Conservation (phyloP, 2,113 vertebrate species). For the Entosphenus tridentatus region DNA sequence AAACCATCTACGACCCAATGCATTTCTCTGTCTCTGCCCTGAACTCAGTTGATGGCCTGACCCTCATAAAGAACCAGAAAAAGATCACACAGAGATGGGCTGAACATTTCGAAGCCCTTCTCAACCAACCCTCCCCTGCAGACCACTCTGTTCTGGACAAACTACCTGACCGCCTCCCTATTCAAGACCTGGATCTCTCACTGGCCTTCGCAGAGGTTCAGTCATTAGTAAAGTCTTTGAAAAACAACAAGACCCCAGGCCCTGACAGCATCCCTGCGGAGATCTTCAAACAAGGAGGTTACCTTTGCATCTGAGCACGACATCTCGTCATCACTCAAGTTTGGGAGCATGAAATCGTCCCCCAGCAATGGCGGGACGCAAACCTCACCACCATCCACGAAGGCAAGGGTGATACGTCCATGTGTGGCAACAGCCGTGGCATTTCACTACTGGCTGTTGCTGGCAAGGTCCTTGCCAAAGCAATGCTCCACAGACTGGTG, state of each 20-base stretch:
- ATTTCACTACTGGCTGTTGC: constrained; percentile 10
- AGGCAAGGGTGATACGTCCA: constrained; percentile 9
- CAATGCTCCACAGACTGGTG: constrained; percentile 6
- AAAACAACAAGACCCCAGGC: too few relatives aligned
- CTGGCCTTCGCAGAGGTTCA: too few relatives aligned
- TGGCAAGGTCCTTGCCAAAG: constrained; percentile 7
- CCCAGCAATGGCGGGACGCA: constrained; percentile 7
- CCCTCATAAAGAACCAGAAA: constrained; percentile 8
- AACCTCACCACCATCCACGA: constrained; percentile 1
- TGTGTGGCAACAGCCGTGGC: constrained; percentile 8
- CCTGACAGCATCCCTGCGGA: too few relatives aligned
- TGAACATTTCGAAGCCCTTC: constrained; percentile 10
- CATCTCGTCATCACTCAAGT: not conserved
- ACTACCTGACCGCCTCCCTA: too few relatives aligned
- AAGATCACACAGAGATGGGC: constrained; percentile 9
- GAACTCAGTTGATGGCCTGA: constrained; percentile 11
- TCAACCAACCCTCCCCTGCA: constrained; percentile 10
- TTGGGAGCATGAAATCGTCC: constrained; percentile 1
- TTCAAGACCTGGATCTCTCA: too few relatives aligned
- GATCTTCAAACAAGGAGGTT: too few relatives aligned
- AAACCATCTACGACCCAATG: constrained; percentile 10
- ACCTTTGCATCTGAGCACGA: too few relatives aligned
- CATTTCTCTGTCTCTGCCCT: constrained; percentile 8
- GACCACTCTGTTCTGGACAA: constrained; percentile 5
- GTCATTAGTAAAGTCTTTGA: too few relatives aligned